phyloP scores from a whole-genome alignment of 2,113 vertebrate genomes.

The western clawed frog (Xenopus tropicalis) region UCB_Xtro_10.0 CM004443.2:203545501-203546000 shows the following conservation, averaged over 20 bases:
- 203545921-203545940: conserved; percentile 26
- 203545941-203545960: conserved; percentile 14
- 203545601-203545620: neutral
- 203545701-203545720: neutral
- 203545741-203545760: no score
- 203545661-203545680: neutral
- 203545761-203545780: neutral
- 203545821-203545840: no score
- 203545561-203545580: neutral
- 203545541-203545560: conserved; percentile 72
- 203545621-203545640: neutral
- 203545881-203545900: neutral
- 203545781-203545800: conserved; percentile 26
- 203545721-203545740: no score
- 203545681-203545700: neutral
- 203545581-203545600: conserved; percentile 34
- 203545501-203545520: conserved; percentile 72
- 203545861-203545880: no score
- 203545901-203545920: conserved; percentile 43
- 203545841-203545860: no score
- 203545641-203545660: neutral
- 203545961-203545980: conserved; percentile 1
- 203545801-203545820: neutral
- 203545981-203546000: conserved; percentile 51
- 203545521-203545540: conserved; percentile 78